A percentile compares a stretch with the other conserved stretches of the same genome.
phyloP scores from a whole-genome alignment of 1,140 invertebrate species.

The Triops cancriformis region DNA sequence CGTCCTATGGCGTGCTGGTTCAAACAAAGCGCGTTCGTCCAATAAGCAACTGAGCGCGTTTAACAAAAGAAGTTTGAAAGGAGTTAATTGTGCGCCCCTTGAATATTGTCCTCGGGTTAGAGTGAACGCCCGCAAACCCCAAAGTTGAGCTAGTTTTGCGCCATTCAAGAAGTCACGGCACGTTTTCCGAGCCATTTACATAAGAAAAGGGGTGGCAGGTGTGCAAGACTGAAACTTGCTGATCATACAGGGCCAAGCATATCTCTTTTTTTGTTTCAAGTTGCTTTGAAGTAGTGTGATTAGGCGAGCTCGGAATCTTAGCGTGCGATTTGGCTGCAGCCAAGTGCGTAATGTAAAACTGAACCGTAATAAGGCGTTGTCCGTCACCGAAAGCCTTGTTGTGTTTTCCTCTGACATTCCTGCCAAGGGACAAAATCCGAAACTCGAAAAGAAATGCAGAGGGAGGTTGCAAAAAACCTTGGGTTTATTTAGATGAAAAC shows the following conservation, averaged over 20 bases:
- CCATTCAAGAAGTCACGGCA: background rate
- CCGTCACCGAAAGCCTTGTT: background rate
- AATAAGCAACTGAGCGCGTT: no score
- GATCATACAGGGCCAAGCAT: background rate
- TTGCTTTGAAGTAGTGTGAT: constrained; percentile 1
- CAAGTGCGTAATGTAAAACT: background rate
- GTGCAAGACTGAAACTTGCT: constrained; percentile 5
- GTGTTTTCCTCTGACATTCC: background rate
- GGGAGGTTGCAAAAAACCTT: background rate
- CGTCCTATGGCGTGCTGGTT: no score
- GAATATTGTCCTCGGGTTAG: background rate
- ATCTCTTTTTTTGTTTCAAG: background rate
- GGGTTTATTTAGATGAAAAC: background rate
- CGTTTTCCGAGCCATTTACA: background rate
- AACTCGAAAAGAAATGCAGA: background rate
- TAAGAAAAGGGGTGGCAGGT: constrained; percentile 9
- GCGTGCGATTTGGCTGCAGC: background rate
- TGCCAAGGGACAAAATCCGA: background rate
- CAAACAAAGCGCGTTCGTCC: no score
- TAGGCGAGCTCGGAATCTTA: background rate
- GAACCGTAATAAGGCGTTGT: background rate
- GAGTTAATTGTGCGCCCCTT: background rate
- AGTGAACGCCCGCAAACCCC: background rate
- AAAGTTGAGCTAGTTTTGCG: background rate
- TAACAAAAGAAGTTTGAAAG: no score